phyloP scores from a whole-genome alignment of 2,797 vertebrate species.

The Sternotherus odoratus region DNA sequence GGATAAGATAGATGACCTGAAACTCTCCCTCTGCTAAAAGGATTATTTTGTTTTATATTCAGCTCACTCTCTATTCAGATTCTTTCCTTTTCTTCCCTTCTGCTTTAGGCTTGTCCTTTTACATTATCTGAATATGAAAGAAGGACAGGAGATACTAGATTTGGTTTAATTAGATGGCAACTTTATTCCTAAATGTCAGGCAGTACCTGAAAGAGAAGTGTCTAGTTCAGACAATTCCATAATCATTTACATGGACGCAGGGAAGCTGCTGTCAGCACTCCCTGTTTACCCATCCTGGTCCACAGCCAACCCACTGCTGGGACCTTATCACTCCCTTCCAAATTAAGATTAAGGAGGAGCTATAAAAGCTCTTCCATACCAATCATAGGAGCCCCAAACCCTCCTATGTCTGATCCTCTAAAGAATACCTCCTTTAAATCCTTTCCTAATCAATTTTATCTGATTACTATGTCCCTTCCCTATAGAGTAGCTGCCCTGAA shows the following conservation, averaged over 20 bases:
- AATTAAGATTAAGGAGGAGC: neutral
- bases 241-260: neutral
- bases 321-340: neutral
- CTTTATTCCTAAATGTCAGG: neutral
- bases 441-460: too few relatives aligned
- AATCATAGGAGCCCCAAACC: neutral
- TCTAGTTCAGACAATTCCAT: neutral
- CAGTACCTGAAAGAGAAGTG: neutral
- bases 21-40: neutral
- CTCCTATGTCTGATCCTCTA: neutral
- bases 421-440: neutral
- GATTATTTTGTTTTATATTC: neutral
- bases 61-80: accelerated
- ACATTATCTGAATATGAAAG: neutral
- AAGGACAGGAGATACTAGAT: neutral
- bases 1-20: neutral
- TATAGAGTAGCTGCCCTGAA: neutral
- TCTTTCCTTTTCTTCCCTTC: neutral
- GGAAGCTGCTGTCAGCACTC: neutral
- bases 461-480: neutral
- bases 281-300: neutral
- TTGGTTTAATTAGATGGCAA: neutral
- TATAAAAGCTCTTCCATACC: neutral
- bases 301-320: neutral
- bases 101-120: neutral